Percentiles rank a stretch among this genome's conserved stretches.
Conservation (phyloP, 1,140 invertebrate species). For the Hormaphis cornu region DNA sequence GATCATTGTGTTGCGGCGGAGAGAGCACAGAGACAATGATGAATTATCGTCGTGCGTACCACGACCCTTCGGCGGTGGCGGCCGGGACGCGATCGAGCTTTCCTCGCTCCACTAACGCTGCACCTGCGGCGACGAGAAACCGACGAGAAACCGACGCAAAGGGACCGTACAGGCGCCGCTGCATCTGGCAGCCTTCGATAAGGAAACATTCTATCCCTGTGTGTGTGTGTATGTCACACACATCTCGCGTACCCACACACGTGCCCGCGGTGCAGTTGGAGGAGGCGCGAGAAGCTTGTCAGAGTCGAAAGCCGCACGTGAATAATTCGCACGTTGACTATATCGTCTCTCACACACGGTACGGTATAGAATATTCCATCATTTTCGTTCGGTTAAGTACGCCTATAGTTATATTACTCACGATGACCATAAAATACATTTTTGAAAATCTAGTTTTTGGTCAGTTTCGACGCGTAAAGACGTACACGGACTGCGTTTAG, state of each 20-base stretch:
- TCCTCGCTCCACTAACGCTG: background rate
- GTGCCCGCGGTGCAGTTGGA: background rate
- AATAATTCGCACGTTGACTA: slow-evolving; percentile 17
- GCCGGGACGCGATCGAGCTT: slow-evolving; percentile 18
- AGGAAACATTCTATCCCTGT: too few species aligned
- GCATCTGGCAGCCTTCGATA: slow-evolving; percentile 20
- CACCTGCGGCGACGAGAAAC: too few species aligned
- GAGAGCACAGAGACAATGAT: slow-evolving; percentile 7
- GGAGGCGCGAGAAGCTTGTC: background rate
- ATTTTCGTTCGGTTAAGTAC: too few species aligned
- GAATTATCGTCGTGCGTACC: background rate
- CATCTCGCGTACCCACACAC: too few species aligned
- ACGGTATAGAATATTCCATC: too few species aligned
- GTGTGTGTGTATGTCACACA: background rate
- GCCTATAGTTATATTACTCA: too few species aligned
- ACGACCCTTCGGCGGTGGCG: background rate
- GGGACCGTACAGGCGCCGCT: background rate
- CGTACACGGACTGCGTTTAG: too few species aligned
- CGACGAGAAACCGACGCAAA: background rate
- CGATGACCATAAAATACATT: too few species aligned
- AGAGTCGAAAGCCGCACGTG: slow-evolving; percentile 25
- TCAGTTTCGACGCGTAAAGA: too few species aligned
- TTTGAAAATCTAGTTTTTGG: too few species aligned
- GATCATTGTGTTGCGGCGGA: too few species aligned
- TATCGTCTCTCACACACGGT: slow-evolving; percentile 1